phyloP scores from a whole-genome alignment of 2,113 vertebrate genomes.

The Zingel zingel region DNA sequence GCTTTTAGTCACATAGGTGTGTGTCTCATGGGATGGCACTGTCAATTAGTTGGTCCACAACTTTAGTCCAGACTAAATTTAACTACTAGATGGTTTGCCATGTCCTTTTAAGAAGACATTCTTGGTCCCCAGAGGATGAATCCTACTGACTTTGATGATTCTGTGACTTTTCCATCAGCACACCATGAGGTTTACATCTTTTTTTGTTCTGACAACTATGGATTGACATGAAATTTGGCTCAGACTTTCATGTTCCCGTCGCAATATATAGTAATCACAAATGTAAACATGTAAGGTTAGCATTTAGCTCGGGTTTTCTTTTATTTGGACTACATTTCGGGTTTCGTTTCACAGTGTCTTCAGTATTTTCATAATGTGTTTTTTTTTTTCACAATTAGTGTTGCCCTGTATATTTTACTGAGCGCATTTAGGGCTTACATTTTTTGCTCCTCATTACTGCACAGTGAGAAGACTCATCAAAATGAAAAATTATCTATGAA shows the following conservation, averaged over 20 bases:
- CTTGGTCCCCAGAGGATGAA: too few relatives aligned
- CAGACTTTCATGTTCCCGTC: not conserved
- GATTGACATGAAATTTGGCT: not conserved
- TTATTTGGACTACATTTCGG: not conserved
- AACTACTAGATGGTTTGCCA: not conserved
- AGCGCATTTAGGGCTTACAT: not conserved
- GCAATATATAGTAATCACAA: too few relatives aligned
- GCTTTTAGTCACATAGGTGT: too few relatives aligned
- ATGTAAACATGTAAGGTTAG: not conserved
- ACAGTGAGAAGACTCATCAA: not conserved
- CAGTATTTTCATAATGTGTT: not conserved
- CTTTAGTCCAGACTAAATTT: too few relatives aligned
- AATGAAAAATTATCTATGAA: conserved; percentile 38
- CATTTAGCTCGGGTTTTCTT: not conserved
- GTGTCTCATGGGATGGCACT: too few relatives aligned
- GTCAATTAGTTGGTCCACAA: too few relatives aligned
- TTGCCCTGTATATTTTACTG: not conserved
- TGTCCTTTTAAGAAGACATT: not conserved
- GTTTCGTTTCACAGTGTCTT: not conserved
- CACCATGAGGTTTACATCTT: too few relatives aligned
- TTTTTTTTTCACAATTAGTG: not conserved
- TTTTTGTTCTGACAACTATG: not conserved
- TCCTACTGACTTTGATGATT: too few relatives aligned
- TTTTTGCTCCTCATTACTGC: not conserved
- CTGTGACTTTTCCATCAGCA: too few relatives aligned